Evolutionary conservation across 2,888 invertebrate species (phyloP), one percentile per base, ranked within the genome.

Genomic region (Catocala fraxini): DNA sequence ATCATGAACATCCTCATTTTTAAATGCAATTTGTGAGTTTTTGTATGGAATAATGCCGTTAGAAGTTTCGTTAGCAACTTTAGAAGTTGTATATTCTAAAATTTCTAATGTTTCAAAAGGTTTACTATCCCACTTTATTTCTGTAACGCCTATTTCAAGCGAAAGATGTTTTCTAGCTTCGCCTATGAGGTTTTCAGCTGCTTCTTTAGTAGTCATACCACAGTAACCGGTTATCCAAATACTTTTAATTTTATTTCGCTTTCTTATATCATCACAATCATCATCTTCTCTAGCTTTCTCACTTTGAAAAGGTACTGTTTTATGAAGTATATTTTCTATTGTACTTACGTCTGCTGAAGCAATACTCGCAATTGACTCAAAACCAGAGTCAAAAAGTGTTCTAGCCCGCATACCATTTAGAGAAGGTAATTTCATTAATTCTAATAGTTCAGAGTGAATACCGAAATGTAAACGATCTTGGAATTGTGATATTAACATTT

Each of bases 381-480:
- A 96, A 0, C 98, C 98, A 33, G 96, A 96, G 88, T 97, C 96
- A 84, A 96, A 98, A 6, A 99, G 92, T 43, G 96, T 96, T 79
- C 99, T 95, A 1, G 99, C 99, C 72, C 97, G 95, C 75, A 96
- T 95, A 0, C 97, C 98, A 86, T 98, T 98, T 56, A 99, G 89
- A 71, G 97, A 95, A 0, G 98, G 95, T 48, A 99, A 90, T 73
- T 97, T 96, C 95, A 99, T 97, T 58, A 99, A 94, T 85, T 99
- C 99, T 68, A 99, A 95, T 46, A 99, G 94, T 86, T 99, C 99
- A 25, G 97, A 95, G 82, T 98, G 97, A 51, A 99, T 97, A 10
- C 99, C 99, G 88, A 99, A 99, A 81, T 98, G 98, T 47, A 99
- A 95, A 12, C 99, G 96, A 80, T 97, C 97, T 92, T 99, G 98